A percentile compares a stretch with the other conserved stretches of the same genome.
Conservation (phyloP, 1,140 invertebrate genomes). For the Calliphora vicina region DNA sequence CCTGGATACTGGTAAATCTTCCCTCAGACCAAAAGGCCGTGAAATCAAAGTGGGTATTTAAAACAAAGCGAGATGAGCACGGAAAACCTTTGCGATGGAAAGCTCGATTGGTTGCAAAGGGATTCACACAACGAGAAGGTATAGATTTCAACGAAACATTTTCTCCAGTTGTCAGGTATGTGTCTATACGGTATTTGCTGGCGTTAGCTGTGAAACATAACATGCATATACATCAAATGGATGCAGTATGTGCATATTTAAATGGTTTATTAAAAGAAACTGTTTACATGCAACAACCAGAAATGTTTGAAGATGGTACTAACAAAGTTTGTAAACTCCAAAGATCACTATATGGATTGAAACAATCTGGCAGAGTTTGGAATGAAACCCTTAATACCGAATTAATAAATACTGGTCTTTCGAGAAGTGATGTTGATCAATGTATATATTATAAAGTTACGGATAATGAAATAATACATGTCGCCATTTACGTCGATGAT, state of each 20-base stretch:
- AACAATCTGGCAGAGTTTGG: slow-evolving; percentile 49
- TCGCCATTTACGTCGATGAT: no score
- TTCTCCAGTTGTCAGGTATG: not conserved
- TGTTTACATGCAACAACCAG: slow-evolving; percentile 54
- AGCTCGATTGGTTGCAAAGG: not conserved
- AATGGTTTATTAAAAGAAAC: not conserved
- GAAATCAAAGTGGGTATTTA: not conserved
- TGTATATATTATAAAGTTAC: no score
- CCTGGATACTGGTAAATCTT: slow-evolving; percentile 43
- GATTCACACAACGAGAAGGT: not conserved
- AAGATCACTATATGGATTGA: slow-evolving; percentile 51
- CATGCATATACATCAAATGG: slow-evolving; percentile 11
- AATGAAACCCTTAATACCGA: no score
- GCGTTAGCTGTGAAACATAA: slow-evolving; percentile 10
- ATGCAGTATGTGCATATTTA: not conserved
- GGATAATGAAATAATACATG: no score
- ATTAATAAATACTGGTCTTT: no score
- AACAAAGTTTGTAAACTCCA: slow-evolving; percentile 40
- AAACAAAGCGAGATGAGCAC: not conserved
- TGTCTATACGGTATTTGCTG: not conserved
- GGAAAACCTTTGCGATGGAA: not conserved
- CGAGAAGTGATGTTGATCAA: no score
- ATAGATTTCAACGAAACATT: slow-evolving; percentile 37
- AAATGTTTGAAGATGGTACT: slow-evolving; percentile 42
- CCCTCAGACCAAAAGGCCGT: slow-evolving; percentile 23